Evolutionary conservation across 1,140 invertebrate genomes (phyloP).

Genomic region (Hycleus cichorii): DNA sequence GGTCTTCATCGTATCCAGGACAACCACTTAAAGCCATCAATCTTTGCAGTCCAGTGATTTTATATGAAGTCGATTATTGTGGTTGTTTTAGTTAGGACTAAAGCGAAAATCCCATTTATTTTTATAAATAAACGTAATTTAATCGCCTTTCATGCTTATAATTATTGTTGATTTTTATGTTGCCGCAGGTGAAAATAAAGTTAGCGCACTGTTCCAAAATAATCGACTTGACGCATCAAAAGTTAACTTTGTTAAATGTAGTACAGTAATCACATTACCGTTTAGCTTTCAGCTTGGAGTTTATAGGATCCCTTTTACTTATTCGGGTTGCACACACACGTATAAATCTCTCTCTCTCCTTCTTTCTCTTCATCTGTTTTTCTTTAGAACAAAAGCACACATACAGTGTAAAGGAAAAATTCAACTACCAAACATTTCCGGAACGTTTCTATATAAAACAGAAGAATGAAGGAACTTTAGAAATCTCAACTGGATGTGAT

Average conservation of each 20-base stretch:
- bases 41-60: slow-evolving; percentile 20
- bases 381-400: background rate
- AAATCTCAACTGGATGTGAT: slow-evolving; percentile 13
- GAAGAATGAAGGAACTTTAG: background rate
- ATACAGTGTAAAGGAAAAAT: background rate
- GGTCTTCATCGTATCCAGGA: slow-evolving; percentile 12
- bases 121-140: slow-evolving; percentile 13
- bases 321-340: background rate
- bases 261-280: slow-evolving; percentile 16
- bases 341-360: background rate
- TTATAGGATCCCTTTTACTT: too few species aligned
- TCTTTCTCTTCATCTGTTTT: background rate
- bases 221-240: slow-evolving; percentile 14
- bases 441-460: background rate
- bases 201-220: background rate
- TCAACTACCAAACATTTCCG: background rate
- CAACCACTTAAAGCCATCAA: slow-evolving; percentile 19
- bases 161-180: slow-evolving; percentile 4
- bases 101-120: slow-evolving; percentile 6
- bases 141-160: slow-evolving; percentile 11
- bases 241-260: slow-evolving; percentile 14
- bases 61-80: slow-evolving; percentile 19
- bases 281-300: background rate
- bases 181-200: too few species aligned
- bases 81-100: slow-evolving; percentile 8